Base-by-base conservation (phyloP, 2,888 invertebrate species). In the Pardosa pseudoannulata region DNA sequence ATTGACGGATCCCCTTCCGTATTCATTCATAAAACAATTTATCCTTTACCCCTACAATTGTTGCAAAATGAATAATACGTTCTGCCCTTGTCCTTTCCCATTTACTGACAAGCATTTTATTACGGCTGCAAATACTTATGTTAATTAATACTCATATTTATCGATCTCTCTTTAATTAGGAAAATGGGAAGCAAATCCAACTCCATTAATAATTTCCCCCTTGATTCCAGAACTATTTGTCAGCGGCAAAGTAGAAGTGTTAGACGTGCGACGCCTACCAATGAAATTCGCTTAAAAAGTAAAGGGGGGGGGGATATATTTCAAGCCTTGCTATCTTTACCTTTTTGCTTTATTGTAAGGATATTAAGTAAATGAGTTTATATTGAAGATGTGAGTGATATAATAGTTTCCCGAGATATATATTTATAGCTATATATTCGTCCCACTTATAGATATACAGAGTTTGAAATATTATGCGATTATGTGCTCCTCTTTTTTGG, bases 91-190 rank as follows among this genome's bases (percentile, higher is more conserved):
- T 56, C 56, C 56, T 56, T 56, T 56, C 19, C 23, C 56, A 56
- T 56, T 23, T 67, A 85, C 67, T 86, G 85, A 86, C 79, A 75
- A 79, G 79, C 85, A 86, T 86, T 86, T 86, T 86, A 86, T 86
- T 86, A 86, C 70, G 79, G 74, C 67, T 79, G 74, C 32, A 75
- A 79, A 86, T 79, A 86, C 79, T 86, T 86, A 79, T 74, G 85
- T 86, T 86, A 86, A 86, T 86, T 86, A 86, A 86, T 86, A 86
- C 85, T 79, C 68, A 74, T 79, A 70, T 79, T 73, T 78, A 85
- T 85, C 83, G 83, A 85, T 85, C 78, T 67, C 68, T 72, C 73
- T 72, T 85, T 78, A 85, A 85, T 85, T 85, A 85, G 83, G 78
- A 78, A 83, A 85, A 85, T 85, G 83, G 83, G 78, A 85, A 72